Conservation (phyloP, 1,140 invertebrate genomes). For the Apis mellifera region DNA sequence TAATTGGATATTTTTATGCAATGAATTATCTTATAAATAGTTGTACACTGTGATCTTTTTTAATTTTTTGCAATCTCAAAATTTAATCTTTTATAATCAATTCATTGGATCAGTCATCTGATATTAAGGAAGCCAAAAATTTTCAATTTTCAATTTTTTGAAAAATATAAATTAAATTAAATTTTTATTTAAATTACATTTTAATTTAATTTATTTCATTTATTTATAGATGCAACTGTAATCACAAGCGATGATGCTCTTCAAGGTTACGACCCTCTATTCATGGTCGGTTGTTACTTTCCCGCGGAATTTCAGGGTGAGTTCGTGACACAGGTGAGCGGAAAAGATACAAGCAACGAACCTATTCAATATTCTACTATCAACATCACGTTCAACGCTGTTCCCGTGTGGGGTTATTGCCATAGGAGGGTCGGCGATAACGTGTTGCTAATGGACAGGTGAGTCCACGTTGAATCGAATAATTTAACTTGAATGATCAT, state of each 20-base stretch:
- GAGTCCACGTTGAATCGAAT: conserved; percentile 57
- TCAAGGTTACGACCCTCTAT: conserved; percentile 61
- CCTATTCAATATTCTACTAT: conserved; percentile 84
- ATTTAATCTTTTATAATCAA: not conserved
- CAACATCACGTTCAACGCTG: conserved; percentile 85
- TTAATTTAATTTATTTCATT: too few species aligned
- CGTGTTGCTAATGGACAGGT: conserved; percentile 86
- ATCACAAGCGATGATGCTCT: conserved; percentile 66
- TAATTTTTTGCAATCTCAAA: not conserved
- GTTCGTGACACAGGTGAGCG: conserved; percentile 84
- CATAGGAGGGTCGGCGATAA: conserved; percentile 84
- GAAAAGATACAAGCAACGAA: conserved; percentile 76
- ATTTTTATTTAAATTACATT: too few species aligned
- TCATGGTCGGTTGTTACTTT: conserved; percentile 84
- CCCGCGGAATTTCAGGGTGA: conserved; percentile 87
- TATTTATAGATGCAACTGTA: conserved; percentile 62
- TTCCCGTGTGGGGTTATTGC: conserved; percentile 87
- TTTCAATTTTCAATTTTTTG: not conserved
- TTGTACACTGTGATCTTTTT: not conserved
- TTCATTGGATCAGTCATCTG: not conserved
- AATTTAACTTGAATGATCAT: not conserved
- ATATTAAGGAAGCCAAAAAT: not conserved
- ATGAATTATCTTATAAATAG: too few species aligned
- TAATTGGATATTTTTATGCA: too few species aligned
- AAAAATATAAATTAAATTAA: too few species aligned